Conservation (phyloP, 2,888 invertebrate species). For the Saturnia pavonia region DNA sequence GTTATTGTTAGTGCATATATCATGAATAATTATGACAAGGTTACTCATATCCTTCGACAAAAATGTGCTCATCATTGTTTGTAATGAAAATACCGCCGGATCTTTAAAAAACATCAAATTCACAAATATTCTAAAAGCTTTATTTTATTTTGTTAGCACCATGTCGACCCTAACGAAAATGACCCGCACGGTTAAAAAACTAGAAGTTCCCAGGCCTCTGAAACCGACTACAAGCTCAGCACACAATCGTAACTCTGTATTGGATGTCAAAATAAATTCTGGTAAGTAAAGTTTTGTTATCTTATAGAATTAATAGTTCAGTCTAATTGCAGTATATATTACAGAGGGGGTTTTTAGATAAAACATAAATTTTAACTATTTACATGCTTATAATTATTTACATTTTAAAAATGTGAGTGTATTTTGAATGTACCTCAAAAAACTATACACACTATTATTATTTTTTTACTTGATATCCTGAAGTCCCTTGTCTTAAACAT, state of each 20-base stretch:
- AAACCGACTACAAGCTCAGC: slow-evolving; percentile 83
- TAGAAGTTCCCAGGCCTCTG: slow-evolving; percentile 88
- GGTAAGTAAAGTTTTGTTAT: slow-evolving; percentile 49
- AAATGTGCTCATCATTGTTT: slow-evolving; percentile 58
- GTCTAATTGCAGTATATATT: background rate
- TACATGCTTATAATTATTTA: too few relatives aligned
- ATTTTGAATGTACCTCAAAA: too few relatives aligned
- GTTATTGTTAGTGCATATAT: slow-evolving; percentile 55
- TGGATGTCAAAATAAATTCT: slow-evolving; percentile 79
- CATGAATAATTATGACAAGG: slow-evolving; percentile 66
- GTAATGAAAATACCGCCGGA: slow-evolving; percentile 35
- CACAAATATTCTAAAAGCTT: slow-evolving; percentile 25
- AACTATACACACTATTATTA: too few relatives aligned
- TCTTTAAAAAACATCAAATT: slow-evolving; percentile 22
- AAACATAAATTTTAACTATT: too few relatives aligned
- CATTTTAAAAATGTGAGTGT: too few relatives aligned
- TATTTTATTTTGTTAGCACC: slow-evolving; percentile 61
- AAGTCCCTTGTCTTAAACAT: background rate
- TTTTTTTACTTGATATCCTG: too few relatives aligned
- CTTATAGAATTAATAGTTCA: background rate
- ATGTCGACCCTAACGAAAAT: slow-evolving; percentile 84
- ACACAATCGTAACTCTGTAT: slow-evolving; percentile 76
- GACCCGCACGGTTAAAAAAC: slow-evolving; percentile 87
- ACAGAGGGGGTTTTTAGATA: too few relatives aligned
- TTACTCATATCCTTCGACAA: slow-evolving; percentile 63